phyloP scores from a whole-genome alignment of 2,888 invertebrate species.

The Criorhina ranunculi region DNA sequence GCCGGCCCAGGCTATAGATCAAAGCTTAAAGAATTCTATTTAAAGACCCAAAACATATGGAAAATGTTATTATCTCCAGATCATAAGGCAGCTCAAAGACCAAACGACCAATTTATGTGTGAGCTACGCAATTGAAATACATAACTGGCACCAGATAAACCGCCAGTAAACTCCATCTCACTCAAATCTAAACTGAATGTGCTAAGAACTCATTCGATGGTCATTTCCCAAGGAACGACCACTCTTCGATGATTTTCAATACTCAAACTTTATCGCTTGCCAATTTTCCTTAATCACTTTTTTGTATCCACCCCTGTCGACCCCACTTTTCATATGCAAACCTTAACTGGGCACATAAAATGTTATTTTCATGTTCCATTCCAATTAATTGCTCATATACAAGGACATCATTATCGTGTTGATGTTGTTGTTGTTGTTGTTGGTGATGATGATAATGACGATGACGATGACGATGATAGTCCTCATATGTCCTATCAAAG shows the following conservation, averaged over 20 bases:
- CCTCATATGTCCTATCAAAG: conserved; percentile 7
- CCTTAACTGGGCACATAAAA: conserved; percentile 44
- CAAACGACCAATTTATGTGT: background rate
- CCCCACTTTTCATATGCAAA: conserved; percentile 4
- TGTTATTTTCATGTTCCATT: conserved; percentile 56
- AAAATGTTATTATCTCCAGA: background rate
- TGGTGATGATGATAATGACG: conserved; percentile 8
- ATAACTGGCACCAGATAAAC: conserved; percentile 18
- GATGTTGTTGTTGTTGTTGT: conserved; percentile 9
- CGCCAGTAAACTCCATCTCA: background rate
- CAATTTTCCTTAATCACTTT: conserved; percentile 46
- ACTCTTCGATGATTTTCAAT: background rate
- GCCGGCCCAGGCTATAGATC: background rate
- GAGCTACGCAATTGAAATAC: background rate
- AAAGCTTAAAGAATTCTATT: background rate
- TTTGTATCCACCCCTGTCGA: background rate
- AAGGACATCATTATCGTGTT: conserved; percentile 1
- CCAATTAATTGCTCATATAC: conserved; percentile 60
- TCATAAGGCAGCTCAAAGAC: background rate
- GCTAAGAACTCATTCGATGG: background rate
- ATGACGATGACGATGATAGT: background rate
- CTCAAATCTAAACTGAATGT: background rate
- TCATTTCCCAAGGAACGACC: conserved; percentile 2
- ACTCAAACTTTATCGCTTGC: conserved; percentile 19
- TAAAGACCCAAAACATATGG: background rate